Base-by-base conservation (phyloP, 2,113 vertebrate genomes). In the Python bivittatus region DNA sequence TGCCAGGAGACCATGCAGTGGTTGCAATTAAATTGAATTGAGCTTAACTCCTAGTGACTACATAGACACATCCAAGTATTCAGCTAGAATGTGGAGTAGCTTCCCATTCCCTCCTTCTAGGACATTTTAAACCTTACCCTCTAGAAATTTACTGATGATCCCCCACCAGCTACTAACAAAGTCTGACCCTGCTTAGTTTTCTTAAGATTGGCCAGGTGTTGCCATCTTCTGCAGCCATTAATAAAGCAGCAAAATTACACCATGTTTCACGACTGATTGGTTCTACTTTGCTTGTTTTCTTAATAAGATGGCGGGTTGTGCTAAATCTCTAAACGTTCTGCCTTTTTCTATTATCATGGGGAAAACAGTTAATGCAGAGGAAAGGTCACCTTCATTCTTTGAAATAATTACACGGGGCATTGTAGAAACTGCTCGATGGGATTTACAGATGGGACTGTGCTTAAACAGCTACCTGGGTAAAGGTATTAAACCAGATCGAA, bases 331-430 rank as follows among this genome's bases (percentile, higher is more conserved):
- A 23, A 91, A 72, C n/a, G 27, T 58, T 79, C 94, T 96, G 8
- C 44, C 83, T 93, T 91, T 58, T 25, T 23, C 86, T 20, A 33
- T 93, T 94, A 94, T 91, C 91, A 54, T 33, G 90, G 85, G 29
- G 53, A 91, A 94, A 89, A 93, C 92, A 91, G 84, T 68, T 91
- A 95, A 93, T 91, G 86, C 87, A 91, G 91, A 91, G 93, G 91
- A 94, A 95, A 95, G 91, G 90, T 94, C 84, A 93, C 91, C 95
- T 96, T 89, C 91, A 91, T 94, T 94, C 92, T 95, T 93, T 90
- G 61, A 93, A 95, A 95, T 96, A 96, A 96, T 95, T 94, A 94
- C 95, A 58, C 64, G 83, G 60, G 93, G 61, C 91, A 93, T 93
- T 94, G 68, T 89, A 88, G 93, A 94, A 94, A 79, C 60, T 42